Evolutionary conservation across 1,140 invertebrate genomes (phyloP), one percentile per base, ranked within the genome.

Genomic region (Dolichoris vasculosae): DNA sequence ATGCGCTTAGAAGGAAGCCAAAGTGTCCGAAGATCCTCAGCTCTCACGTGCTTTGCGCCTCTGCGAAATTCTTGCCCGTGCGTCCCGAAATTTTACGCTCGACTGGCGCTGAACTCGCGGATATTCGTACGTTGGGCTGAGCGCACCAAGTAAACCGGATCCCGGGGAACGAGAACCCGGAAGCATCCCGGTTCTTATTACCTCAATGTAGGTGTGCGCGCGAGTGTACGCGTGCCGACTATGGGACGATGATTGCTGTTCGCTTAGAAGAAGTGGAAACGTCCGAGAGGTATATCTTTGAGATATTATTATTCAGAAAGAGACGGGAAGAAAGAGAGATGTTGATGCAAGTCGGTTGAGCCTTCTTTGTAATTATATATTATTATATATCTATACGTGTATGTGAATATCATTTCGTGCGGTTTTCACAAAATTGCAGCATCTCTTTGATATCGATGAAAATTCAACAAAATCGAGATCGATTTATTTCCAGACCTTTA

Each of bases 1-100:
- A 38, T 40, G 35, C 23, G 59, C 40, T 46, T 46, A 46, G 63
- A 23, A 30, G 40, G 9, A 3, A 15, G 40, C 4, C 38, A 30
- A 75, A 75, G 71, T 75, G 40, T 75, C 43, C 40, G 71, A 46
- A 38, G 20, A 4, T 6, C n/a, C 15, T 51, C 13, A 1, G 3
- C 9, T 46, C 23, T n/a, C 71, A n/a, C 43, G 43, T 23, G 75
- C 51, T 78, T 59, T 26, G 20, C 15, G 38, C 59, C 32, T 59
- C 48, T 30, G 69, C 83, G 82, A 89, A 89, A 88, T 88, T 87
- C 84, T 89, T 17, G 83, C 40, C 64, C 46, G 26, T 46, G 86
- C 85, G 87, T 87, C 86, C 87, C 82, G 82, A 88, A 88, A 90
- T 88, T 89, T 88, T 83, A 87, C 87, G 87, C 87, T 89, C 86